Conservation (phyloP, 1,140 invertebrate genomes). For the Telenomus remus region DNA sequence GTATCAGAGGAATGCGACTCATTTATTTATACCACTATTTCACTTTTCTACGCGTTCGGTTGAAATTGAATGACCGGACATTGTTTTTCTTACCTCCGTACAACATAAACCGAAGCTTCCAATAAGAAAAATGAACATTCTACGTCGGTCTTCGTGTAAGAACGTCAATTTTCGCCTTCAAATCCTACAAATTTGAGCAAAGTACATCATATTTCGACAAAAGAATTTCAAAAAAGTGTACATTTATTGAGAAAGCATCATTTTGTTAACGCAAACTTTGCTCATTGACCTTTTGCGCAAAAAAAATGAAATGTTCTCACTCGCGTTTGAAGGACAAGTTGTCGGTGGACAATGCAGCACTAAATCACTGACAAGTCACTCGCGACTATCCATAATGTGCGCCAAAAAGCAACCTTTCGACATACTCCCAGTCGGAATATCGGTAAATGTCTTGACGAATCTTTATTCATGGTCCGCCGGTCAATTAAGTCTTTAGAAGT, state of each 20-base stretch:
- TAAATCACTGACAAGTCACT: conserved; percentile 51
- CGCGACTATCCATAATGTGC: conserved; percentile 35
- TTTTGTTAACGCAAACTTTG: no score
- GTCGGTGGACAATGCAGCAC: conserved; percentile 37
- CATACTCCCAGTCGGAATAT: conserved; percentile 33
- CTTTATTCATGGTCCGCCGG: conserved; percentile 41
- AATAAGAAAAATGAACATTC: no score
- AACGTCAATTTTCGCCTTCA: no score
- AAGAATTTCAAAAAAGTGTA: no score
- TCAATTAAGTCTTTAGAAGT: conserved; percentile 50
- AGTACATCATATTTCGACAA: no score
- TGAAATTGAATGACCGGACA: no score
- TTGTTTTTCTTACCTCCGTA: no score
- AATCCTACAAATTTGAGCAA: no score
- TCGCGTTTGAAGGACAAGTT: conserved; percentile 43
- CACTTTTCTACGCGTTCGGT: no score
- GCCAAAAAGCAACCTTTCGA: conserved; percentile 26
- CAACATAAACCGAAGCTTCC: no score
- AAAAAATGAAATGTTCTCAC: conserved; percentile 43
- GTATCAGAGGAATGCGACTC: background rate
- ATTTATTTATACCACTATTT: conserved; percentile 6
- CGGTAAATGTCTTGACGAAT: conserved; percentile 20
- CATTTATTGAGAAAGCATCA: no score
- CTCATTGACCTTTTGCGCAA: conserved; percentile 40
- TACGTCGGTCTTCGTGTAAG: no score